Evolutionary conservation across 2,888 invertebrate genomes (phyloP).

Genomic region (Pantelozetes paolii): DNA sequence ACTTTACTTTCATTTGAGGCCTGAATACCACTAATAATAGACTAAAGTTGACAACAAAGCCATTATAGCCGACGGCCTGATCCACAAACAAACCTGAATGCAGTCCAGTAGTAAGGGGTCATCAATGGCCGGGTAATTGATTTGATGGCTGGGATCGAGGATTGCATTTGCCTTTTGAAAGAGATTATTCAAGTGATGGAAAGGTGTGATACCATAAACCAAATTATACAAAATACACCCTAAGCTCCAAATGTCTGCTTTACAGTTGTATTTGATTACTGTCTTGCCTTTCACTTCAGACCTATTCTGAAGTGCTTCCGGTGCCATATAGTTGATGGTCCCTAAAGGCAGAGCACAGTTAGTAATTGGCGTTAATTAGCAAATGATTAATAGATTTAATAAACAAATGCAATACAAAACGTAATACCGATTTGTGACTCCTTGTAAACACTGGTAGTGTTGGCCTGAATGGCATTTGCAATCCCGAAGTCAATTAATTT

Average conservation of each 20-base stretch:
- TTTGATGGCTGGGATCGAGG: slow-evolving; percentile 65
- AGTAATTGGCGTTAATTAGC: too few species aligned
- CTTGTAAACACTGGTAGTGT: slow-evolving; percentile 82
- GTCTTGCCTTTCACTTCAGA: slow-evolving; percentile 46
- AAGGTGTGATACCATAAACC: slow-evolving; percentile 84
- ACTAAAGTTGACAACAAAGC: too few species aligned
- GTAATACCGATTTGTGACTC: slow-evolving; percentile 55
- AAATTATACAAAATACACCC: slow-evolving; percentile 93
- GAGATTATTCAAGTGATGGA: slow-evolving; percentile 70
- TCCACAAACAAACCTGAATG: slow-evolving; percentile 53
- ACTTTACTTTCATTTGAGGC: too few species aligned
- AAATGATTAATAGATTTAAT: slow-evolving; percentile 17
- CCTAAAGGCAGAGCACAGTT: slow-evolving; percentile 60
- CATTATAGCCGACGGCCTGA: not conserved
- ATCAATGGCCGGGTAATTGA: slow-evolving; percentile 63
- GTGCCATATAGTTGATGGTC: slow-evolving; percentile 92
- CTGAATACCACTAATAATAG: too few species aligned
- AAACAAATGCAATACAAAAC: not conserved
- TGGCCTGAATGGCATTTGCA: slow-evolving; percentile 76
- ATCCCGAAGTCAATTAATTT: slow-evolving; percentile 98
- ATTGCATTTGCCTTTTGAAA: slow-evolving; percentile 74
- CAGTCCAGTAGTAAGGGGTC: slow-evolving; percentile 61
- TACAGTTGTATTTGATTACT: slow-evolving; percentile 65
- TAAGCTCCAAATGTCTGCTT: slow-evolving; percentile 94
- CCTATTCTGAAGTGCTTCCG: slow-evolving; percentile 67